Base-by-base conservation (phyloP, 2,113 vertebrate genomes). In the Apistogramma diplotaenia region DNA sequence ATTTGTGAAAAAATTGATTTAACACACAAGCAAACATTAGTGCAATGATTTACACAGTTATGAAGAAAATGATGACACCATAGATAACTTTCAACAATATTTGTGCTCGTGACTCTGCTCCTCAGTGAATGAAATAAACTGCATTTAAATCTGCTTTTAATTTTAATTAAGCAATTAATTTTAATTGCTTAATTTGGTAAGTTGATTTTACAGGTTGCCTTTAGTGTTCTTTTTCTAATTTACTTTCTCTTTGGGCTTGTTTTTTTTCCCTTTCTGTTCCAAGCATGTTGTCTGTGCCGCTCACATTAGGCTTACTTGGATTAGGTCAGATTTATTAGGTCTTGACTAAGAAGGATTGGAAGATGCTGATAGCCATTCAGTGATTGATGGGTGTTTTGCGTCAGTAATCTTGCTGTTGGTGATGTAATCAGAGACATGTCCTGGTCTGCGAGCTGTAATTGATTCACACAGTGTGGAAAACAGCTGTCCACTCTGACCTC, bases 351-450 rank as follows among this genome's bases (percentile, higher is more conserved):
- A 73, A 18, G 75, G 83, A 87, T 86, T 85, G 70, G 60, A 86
- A 85, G 85, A 83, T 71, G 79, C 80, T 57, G 51, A 83, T 86
- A 70, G 43, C 18, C 56, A 74, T 74, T 56, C 15, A 21, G 25
- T 77, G 70, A 81, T 21, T 86, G 51, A 84, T 89, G 65, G 83
- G 85, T 75, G 86, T 62, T 85, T 72, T 82, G 76, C 57, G 54
- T 91, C 90, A 91, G 65, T 85, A 83, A 87, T 70, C 76, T 77
- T 57, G 60, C 65, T 55, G 61, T 67, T 60, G 79, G 33, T 72
- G 71, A 85, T 65, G 79, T 60, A 82, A 85, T 67, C 74, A 75
- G 62, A 57, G 25, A 67, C 2, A 27, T 37, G 46, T 5, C 57
- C 58, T 62, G 15, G 18, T 56, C 70, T 21, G 15, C 46, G 40